Conservation (phyloP, 2,797 vertebrate genomes). For the Megaceryle alcyon region DNA sequence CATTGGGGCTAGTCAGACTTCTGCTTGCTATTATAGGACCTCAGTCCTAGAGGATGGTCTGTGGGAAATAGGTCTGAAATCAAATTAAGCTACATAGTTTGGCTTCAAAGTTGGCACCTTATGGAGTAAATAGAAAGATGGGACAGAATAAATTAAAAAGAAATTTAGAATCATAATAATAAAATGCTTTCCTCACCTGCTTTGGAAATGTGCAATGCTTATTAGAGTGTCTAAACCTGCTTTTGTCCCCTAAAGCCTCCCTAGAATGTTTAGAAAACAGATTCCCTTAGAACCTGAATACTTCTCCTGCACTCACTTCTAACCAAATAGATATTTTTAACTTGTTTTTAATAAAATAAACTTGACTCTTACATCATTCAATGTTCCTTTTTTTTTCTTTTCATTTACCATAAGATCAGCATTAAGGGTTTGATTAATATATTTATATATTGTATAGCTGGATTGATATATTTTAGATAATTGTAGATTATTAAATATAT, state of each 20-base stretch:
- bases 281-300: not conserved
- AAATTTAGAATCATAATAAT: not conserved
- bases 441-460: not conserved
- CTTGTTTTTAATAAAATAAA: not conserved
- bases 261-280: not conserved
- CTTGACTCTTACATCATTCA: not conserved
- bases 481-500: too few relatives aligned
- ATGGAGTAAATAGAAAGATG: conserved; percentile 1
- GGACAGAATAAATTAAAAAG: not conserved
- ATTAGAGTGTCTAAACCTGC: not conserved
- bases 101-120: conserved; percentile 5
- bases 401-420: not conserved
- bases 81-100: not conserved
- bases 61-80: conserved; percentile 14
- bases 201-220: not conserved
- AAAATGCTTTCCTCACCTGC: not conserved
- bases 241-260: not conserved
- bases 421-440: not conserved
- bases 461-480: too few relatives aligned
- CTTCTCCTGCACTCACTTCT: not conserved
- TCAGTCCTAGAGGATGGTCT: not conserved
- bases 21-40: not conserved
- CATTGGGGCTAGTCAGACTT: not conserved
- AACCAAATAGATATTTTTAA: not conserved
- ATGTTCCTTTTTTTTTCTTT: not conserved